Evolutionary conservation across 1,140 invertebrate species (phyloP).

Genomic region (Maniola jurtina): DNA sequence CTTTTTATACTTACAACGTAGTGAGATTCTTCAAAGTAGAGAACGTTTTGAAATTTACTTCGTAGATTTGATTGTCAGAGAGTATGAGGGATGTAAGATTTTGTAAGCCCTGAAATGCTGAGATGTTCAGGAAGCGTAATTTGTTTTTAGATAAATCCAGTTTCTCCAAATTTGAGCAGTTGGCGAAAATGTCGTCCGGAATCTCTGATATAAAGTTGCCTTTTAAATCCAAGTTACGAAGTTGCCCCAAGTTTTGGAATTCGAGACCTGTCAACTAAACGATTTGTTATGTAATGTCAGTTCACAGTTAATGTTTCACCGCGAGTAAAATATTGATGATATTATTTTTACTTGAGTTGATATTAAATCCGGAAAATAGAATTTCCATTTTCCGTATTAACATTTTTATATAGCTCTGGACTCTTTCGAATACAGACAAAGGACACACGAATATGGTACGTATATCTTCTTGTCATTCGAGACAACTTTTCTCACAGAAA

Average conservation of each 20-base stretch:
- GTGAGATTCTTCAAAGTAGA: conserved; percentile 69
- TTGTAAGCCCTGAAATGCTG: conserved; percentile 62
- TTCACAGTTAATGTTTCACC: not conserved
- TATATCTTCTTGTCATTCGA: too few species aligned
- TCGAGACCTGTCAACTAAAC: conserved; percentile 66
- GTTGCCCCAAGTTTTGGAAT: conserved; percentile 57
- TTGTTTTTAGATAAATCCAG: conserved; percentile 82
- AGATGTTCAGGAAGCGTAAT: conserved; percentile 72
- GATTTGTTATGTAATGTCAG: not conserved
- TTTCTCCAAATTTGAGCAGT: conserved; percentile 76
- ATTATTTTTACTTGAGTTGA: too few species aligned
- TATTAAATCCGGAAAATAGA: too few species aligned
- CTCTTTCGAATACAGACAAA: too few species aligned
- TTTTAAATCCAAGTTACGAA: conserved; percentile 68
- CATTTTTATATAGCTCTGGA: too few species aligned
- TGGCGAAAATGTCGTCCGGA: conserved; percentile 79
- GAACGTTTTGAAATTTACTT: conserved; percentile 73
- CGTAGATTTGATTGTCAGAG: conserved; percentile 69
- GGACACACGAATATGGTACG: too few species aligned
- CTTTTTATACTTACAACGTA: conserved; percentile 64
- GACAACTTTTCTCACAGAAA: too few species aligned
- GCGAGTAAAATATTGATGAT: too few species aligned
- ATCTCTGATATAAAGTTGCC: conserved; percentile 78
- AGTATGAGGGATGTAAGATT: conserved; percentile 67
- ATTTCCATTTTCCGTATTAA: too few species aligned